Evolutionary conservation across 2,888 invertebrate genomes (phyloP).

Genomic region (Ischnura elegans): DNA sequence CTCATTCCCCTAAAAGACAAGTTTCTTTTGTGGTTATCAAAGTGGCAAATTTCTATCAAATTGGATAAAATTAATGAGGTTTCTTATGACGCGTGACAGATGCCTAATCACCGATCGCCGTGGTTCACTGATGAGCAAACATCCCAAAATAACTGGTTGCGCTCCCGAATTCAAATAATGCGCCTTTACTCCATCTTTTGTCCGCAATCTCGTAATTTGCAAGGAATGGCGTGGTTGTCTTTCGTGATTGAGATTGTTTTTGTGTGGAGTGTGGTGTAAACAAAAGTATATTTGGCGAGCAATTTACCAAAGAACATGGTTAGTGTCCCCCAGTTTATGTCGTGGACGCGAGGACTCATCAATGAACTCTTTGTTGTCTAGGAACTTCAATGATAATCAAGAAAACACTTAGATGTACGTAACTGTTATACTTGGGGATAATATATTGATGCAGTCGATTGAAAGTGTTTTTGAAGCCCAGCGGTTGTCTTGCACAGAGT

Average conservation of each 20-base stretch:
- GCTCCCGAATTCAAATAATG: neutral
- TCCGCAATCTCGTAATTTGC: neutral
- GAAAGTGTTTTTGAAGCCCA: no score
- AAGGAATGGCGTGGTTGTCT: neutral
- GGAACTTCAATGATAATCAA: neutral
- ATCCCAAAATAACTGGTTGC: neutral
- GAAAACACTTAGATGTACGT: neutral
- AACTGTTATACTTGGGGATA: neutral
- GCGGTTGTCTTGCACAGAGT: no score
- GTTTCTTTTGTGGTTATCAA: no score
- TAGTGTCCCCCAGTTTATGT: neutral
- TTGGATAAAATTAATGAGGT: no score
- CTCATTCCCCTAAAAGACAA: neutral
- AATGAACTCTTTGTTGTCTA: neutral
- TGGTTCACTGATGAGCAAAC: no score
- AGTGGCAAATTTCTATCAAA: neutral
- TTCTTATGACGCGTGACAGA: no score
- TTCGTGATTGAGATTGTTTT: neutral
- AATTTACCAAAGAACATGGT: neutral
- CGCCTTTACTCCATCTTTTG: neutral
- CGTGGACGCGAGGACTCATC: neutral
- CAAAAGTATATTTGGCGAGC: neutral
- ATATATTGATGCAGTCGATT: neutral
- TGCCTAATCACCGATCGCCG: no score
- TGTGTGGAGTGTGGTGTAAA: no score